Evolutionary conservation across 1,140 invertebrate genomes (phyloP).

Genomic region (Episyrphus balteatus): DNA sequence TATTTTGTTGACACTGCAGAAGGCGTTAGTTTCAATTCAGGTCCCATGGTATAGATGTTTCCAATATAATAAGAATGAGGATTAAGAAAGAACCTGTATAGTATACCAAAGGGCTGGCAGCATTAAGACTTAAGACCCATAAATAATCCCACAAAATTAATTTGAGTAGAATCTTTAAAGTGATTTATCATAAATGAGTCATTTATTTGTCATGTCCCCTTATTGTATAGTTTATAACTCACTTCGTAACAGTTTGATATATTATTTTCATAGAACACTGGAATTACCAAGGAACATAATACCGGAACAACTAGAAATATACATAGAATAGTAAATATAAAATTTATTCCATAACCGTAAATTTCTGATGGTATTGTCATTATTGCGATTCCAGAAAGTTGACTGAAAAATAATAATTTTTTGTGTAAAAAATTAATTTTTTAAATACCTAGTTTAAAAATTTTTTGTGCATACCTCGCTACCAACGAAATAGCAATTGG

Average conservation of each 20-base stretch:
- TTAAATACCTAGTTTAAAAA: neutral
- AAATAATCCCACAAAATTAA: too few species aligned
- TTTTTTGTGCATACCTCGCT: constrained; percentile 38
- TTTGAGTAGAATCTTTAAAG: too few species aligned
- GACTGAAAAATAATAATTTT: constrained; percentile 39
- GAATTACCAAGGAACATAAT: constrained; percentile 59
- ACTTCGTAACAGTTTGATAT: constrained; percentile 75
- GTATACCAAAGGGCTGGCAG: too few species aligned
- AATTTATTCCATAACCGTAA: constrained; percentile 63
- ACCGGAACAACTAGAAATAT: constrained; percentile 55
- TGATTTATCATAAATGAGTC: too few species aligned
- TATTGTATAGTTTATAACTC: constrained; percentile 14
- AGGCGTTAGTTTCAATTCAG: too few species aligned
- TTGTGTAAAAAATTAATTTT: neutral
- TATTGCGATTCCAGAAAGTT: constrained; percentile 69
- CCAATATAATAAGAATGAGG: too few species aligned
- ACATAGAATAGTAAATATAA: constrained; percentile 47
- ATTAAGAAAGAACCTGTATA: too few species aligned
- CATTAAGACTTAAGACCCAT: too few species aligned
- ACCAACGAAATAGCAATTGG: constrained; percentile 55
- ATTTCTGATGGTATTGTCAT: constrained; percentile 70
- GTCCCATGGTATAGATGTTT: too few species aligned
- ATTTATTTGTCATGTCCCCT: too few species aligned
- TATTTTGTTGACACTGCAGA: too few species aligned
- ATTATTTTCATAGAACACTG: constrained; percentile 69